Base-by-base conservation (phyloP, 2,888 invertebrate genomes). In the Cosmia trapezina region DNA sequence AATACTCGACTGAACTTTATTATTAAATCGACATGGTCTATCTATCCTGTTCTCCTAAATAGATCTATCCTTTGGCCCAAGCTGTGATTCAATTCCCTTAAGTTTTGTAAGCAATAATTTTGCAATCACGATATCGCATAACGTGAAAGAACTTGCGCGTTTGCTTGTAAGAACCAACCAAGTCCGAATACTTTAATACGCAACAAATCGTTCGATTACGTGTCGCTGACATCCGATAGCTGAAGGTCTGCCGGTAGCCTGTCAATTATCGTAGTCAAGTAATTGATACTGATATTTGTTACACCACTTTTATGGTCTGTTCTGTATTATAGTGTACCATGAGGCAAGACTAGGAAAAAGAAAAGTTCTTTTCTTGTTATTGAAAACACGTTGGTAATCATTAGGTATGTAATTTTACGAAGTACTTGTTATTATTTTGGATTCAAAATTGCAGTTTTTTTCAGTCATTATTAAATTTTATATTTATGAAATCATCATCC, bases 201-300 rank as follows among this genome's bases (percentile, higher is more conserved):
- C 51, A 69, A 78, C 47, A 69, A 43, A 56, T 43, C 22, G 43
- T 41, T 61, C 37, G 61, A 57, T 66, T 81, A 78, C 73, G 33
- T 78, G 54, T 66, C 9, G 47, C 37, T 78, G 78, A 78, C 73
- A 80, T 53, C 37, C 56, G 69, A 78, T 64, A 73, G 47, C 51
- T 54, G 66, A 70, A 78, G 82, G 81, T 69, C 68, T 81, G 47
- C 28, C 22, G 49, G 60, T 56, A 45, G 22, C 37, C 57, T 69
- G 78, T 60, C 81, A 69, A 60, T 63, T 59, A 59, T 53, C 57
- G 61, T 49, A 41, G 43, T 22, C 19, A 53, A 61, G 53, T 76
- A 54, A 73, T 61, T 41, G 56, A 60, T 81, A 64, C 45, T 51
- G 28, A 56, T 63, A 17, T 78, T 70, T 63, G 47, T 43, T 47